Evolutionary conservation across 1,140 invertebrate species (phyloP), one percentile per base, ranked within the genome.

Genomic region (Drosophila yakuba): DNA sequence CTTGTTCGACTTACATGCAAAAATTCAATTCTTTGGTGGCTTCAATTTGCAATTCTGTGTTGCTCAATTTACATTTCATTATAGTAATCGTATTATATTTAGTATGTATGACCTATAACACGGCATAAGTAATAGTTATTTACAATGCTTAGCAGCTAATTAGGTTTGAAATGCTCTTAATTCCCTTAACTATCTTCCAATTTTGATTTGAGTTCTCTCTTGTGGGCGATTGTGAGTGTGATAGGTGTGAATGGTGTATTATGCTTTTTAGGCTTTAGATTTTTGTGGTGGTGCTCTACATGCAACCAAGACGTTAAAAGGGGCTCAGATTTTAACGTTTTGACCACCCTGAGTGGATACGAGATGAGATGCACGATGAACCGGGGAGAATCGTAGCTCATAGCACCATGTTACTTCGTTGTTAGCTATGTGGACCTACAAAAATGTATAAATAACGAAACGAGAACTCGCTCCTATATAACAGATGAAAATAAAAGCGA

Each of bases 1-100:
- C 68, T 73, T 50, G 39, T 59, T 85, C 50, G 44, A 74, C 84
- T 89, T 89, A 89, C 80, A 89, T 89, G 77, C 89, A 54, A 91
- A 79, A 91, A 88, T 91, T 91, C 88, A 91, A 91, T 91, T 91
- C 88, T 64, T 91, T 91, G 88, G 88, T 91, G 88, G 88, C 89
- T 91, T 91, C 74, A 82, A 78, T 89, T 91, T 88, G 88, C 89
- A 88, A 89, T 76, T 79, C 76, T 51, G 36, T 63, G 38, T 90
- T 82, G 78, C 85, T 76, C 58, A 85, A 90, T 89, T 89, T 90
- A 90, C 85, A 90, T 69, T 72, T 61, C 47, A 36, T 73, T 64
- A 41, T 60, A 44, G 61, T 76, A 61, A 64, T 60, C 8, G 59
- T 77, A 61, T 47, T 47, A 62, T 63, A 51, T 63, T 47, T 51